Base-by-base conservation (phyloP, 2,797 vertebrate genomes). In the Eptatretus atami region DNA sequence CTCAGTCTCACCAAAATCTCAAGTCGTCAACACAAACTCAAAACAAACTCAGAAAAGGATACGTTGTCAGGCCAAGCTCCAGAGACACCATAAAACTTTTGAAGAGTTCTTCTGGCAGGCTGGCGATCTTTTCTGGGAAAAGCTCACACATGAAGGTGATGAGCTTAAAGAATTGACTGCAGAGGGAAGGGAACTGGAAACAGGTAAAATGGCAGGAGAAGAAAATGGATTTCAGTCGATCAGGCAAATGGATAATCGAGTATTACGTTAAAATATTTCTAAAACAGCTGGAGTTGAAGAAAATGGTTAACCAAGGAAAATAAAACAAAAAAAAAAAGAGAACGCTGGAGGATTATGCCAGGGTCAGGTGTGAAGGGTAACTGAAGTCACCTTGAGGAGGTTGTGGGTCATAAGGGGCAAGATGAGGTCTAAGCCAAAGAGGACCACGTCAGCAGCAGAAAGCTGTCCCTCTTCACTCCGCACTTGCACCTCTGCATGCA, bases 101-200 rank as follows among this genome's bases (percentile, higher is more conserved):
- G 74, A 98, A 98, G 63, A 98, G 80, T 65, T 96, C 92, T 68
- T 98, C 92, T 11, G 92, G 92, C 70, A 98, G 82, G 72, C 88
- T 87, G 15, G 92, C 88, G 77, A 98, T 96, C 78, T 98, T 98
- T 69, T 98, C 92, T 67, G 92, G 92, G 69, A 98, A 98, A 76
- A 96, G 94, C 77, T 98, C 92, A 74, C 92, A 98, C 75, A 98
- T 98, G 79, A 98, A 98, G 66, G 92, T 98, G 75, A 98, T 94
- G 74, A 98, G 79, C 75, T 96, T 98, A 79, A 95, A 98, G 75
- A 95, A 98, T 66, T 98, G 90, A 77, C 96, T 98, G 77, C 92
- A 98, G 68, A 98, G 75, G 24, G 90, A 94, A 57, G 92, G 92
- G 76, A 98, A 98, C 90, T 98, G 77, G 31, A 44, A 44, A 44